Conservation (phyloP, 1,140 invertebrate genomes). For the Nasonia vitripennis region DNA sequence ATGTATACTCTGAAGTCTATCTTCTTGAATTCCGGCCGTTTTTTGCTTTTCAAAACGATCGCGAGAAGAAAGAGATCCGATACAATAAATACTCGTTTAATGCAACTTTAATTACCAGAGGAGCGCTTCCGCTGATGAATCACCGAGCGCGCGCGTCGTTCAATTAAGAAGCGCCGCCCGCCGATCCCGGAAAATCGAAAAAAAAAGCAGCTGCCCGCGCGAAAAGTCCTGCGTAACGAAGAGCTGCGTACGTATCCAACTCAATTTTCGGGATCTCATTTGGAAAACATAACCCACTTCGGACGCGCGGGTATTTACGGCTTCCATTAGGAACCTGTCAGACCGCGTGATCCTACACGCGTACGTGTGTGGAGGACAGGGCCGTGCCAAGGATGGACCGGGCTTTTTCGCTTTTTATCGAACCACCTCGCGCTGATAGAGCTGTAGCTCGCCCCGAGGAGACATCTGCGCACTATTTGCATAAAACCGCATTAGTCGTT, state of each 20-base stretch:
- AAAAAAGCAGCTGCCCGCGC: not conserved
- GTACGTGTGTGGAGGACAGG: not conserved
- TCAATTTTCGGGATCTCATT: constrained; percentile 74
- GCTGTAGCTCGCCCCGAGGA: too few species aligned
- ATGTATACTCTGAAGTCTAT: not conserved
- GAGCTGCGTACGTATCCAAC: constrained; percentile 59
- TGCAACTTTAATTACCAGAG: constrained; percentile 35
- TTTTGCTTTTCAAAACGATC: not conserved
- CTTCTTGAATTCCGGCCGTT: not conserved
- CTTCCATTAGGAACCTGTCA: constrained; percentile 76
- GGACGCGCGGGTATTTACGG: constrained; percentile 71
- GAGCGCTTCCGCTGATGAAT: constrained; percentile 6
- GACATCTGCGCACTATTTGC: too few species aligned
- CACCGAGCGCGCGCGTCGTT: not conserved
- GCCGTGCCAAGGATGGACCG: constrained; percentile 8
- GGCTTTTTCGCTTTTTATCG: not conserved
- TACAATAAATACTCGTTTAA: constrained; percentile 43
- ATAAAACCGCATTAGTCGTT: too few species aligned
- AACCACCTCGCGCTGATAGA: not conserved
- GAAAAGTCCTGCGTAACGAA: not conserved
- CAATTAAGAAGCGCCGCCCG: constrained; percentile 12
- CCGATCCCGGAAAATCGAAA: constrained; percentile 21
- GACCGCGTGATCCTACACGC: constrained; percentile 66
- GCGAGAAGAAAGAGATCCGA: not conserved
- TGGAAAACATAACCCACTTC: constrained; percentile 74